Percentiles rank a stretch among this genome's conserved stretches.
phyloP scores from a whole-genome alignment of 2,888 invertebrate genomes.

The Pseudococcus viburni region DNA sequence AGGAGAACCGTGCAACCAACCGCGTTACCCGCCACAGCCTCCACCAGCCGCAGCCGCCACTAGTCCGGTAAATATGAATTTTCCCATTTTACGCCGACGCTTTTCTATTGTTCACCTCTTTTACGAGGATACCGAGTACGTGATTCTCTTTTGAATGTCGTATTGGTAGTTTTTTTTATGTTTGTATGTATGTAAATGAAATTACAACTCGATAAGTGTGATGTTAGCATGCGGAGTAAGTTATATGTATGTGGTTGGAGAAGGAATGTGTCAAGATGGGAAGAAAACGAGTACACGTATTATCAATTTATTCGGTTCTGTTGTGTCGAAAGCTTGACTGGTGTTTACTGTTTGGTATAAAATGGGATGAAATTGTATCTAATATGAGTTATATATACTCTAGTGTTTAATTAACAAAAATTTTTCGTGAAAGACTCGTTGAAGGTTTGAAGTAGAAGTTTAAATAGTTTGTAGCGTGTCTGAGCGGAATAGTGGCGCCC shows the following conservation, averaged over 20 bases:
- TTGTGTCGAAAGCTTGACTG: neutral
- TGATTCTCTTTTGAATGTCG: conserved; percentile 24
- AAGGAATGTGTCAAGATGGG: neutral
- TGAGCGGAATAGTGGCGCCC: no score
- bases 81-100: conserved; percentile 1
- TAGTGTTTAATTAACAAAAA: no score
- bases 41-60: conserved; percentile 48
- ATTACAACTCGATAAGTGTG: neutral
- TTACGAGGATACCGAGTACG: neutral
- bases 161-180: conserved; percentile 24
- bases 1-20: conserved; percentile 60
- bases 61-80: conserved; percentile 62
- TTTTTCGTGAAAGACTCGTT: no score
- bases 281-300: neutral
- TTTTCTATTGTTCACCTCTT: neutral
- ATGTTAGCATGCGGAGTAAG: neutral
- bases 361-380: no score
- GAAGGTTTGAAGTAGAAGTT: no score
- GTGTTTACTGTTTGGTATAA: neutral
- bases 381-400: no score
- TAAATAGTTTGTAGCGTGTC: no score
- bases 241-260: neutral
- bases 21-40: conserved; percentile 36
- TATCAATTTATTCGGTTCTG: conserved; percentile 15
- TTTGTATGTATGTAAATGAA: conserved; percentile 8